Conservation (phyloP, 2,113 vertebrate species). For the Percopsis transmontana region DNA sequence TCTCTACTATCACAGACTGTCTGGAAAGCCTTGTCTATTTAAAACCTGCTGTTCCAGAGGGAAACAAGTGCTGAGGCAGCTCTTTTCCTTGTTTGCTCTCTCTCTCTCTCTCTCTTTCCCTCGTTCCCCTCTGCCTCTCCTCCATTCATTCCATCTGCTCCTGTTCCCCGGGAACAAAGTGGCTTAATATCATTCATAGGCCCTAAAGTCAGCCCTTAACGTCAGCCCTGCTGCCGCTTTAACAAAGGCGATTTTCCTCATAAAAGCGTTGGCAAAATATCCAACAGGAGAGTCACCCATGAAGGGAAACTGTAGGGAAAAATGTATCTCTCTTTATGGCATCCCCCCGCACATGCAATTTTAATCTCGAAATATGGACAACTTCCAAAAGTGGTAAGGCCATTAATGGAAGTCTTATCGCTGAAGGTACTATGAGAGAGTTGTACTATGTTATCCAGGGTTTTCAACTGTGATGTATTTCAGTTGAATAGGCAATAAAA, state of each 20-base stretch:
- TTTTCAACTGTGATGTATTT: neutral
- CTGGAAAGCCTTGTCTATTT: conserved; percentile 62
- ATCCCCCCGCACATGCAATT: conserved; percentile 23
- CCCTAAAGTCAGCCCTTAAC: conserved; percentile 25
- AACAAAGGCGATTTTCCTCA: conserved; percentile 53
- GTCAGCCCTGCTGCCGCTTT: conserved; percentile 29
- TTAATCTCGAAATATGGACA: conserved; percentile 43
- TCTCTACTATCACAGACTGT: conserved; percentile 41
- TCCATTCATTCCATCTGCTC: conserved; percentile 44
- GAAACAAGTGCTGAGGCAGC: conserved; percentile 70
- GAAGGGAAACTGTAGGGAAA: conserved; percentile 41
- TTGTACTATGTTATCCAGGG: neutral
- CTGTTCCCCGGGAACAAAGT: conserved; percentile 44
- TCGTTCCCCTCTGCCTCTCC: conserved; percentile 19
- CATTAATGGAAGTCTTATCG: conserved; percentile 48
- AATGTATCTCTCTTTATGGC: conserved; percentile 46
- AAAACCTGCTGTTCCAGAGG: conserved; percentile 48
- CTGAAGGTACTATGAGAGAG: neutral
- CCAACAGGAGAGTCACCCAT: conserved; percentile 21
- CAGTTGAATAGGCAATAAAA: neutral
- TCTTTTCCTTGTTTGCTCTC: conserved; percentile 47
- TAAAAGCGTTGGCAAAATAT: conserved; percentile 37
- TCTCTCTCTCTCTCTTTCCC: conserved; percentile 12
- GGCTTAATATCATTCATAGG: conserved; percentile 60
- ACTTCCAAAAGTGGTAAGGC: conserved; percentile 50